phyloP scores from a whole-genome alignment of 2,797 vertebrate genomes.

The Hydrolagus colliei region DNA sequence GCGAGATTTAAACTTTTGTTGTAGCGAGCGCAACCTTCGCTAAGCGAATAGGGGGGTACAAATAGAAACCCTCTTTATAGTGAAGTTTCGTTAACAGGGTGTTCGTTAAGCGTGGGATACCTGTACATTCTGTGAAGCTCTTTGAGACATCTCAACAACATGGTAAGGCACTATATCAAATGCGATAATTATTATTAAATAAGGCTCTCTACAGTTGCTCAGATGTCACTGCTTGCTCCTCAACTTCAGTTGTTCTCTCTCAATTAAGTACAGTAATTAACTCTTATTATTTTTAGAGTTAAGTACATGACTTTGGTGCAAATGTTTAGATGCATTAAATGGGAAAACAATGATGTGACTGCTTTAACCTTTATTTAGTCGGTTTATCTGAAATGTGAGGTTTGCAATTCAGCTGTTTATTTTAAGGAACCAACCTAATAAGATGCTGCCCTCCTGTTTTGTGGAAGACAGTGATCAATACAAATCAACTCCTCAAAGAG shows the following conservation, averaged over 20 bases:
- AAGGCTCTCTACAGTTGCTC: not conserved
- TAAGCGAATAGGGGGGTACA: too few relatives aligned
- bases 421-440: not conserved
- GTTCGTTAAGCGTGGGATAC: too few relatives aligned
- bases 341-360: not conserved
- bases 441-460: not conserved
- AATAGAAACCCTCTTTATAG: too few relatives aligned
- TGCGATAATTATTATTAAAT: not conserved
- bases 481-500: not conserved
- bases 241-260: not conserved
- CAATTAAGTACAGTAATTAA: not conserved
- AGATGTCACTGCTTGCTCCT: not conserved
- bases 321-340: not conserved
- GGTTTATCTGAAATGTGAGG: not conserved
- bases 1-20: too few relatives aligned
- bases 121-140: too few relatives aligned
- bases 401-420: not conserved
- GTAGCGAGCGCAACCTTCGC: too few relatives aligned
- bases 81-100: too few relatives aligned
- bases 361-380: not conserved
- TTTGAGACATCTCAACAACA: too few relatives aligned
- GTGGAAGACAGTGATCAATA: not conserved
- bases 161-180: too few relatives aligned
- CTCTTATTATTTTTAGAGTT: not conserved
- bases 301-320: not conserved